Conservation (phyloP, 1,140 invertebrate species). For the Muscidifurax raptorellus region DNA sequence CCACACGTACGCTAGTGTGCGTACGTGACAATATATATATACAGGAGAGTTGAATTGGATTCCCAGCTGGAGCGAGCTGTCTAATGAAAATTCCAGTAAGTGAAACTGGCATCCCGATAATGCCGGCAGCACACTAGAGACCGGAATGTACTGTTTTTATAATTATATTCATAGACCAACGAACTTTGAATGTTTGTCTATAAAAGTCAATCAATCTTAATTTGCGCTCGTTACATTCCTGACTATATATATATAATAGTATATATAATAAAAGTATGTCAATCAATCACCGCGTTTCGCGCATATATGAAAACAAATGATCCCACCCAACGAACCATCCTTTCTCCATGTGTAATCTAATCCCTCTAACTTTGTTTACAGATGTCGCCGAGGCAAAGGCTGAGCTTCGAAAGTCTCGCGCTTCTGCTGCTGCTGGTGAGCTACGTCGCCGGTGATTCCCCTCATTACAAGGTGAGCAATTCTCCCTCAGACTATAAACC, state of each 20-base stretch:
- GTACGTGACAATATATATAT: no score
- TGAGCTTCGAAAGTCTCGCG: background rate
- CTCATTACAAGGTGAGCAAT: slow-evolving; percentile 51
- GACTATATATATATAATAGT: no score
- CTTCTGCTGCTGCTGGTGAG: background rate
- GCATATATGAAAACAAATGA: no score
- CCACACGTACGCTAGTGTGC: no score
- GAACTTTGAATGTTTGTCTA: background rate
- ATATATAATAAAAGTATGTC: background rate
- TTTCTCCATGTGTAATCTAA: no score
- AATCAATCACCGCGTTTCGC: background rate
- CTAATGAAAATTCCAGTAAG: background rate
- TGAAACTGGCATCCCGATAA: background rate
- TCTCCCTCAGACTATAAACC: slow-evolving; percentile 3
- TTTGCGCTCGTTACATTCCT: no score
- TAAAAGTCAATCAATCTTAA: background rate
- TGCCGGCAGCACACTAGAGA: background rate
- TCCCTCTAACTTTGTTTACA: slow-evolving; percentile 42
- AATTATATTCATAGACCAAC: background rate
- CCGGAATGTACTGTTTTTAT: background rate
- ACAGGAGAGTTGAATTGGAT: background rate
- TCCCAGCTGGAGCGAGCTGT: background rate
- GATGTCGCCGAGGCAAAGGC: slow-evolving; percentile 29
- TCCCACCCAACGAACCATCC: no score
- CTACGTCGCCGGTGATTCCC: slow-evolving; percentile 40